Base-by-base conservation (phyloP, 2,888 invertebrate species). In the Netelia fuscicornis region DNA sequence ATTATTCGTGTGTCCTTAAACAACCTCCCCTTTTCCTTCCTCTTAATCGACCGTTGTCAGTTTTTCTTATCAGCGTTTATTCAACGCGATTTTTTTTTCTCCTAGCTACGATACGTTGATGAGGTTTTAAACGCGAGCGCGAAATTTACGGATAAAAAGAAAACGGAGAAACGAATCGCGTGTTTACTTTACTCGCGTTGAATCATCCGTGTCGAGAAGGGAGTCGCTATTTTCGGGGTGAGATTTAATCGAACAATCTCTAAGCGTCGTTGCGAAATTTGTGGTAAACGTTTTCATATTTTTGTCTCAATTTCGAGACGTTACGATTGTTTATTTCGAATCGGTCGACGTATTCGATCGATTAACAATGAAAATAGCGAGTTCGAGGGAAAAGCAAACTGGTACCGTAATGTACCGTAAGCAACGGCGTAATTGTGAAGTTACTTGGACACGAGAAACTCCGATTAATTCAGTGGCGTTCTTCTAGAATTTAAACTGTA, bases 71-170 rank as follows among this genome's bases (percentile, higher is more conserved):
- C 74, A 2, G 44, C 10, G 30, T 52, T n/a, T 30, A 52, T 62
- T 62, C 42, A 1, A 17, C 48, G 17, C 11, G 23, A 62, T 25
- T 48, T 74, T 70, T 74, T 70, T 62, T 74, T 62, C 30, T 30
- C 30, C n/a, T 48, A 25, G 25, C 17, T 17, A 23, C 20, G 62
- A 11, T 0, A 25, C 74, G 25, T 17, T 74, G 74, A 74, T 74
- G 74, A 74, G 62, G 44, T 74, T 74, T 74, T 74, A 74, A 74
- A 62, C 74, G 62, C 60, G 17, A 52, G 20, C 65, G 23, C n/a
- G 23, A 23, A 25, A 17, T 23, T 44, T 30, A 30, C 30, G 30
- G 3, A 30, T 30, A 62, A 62, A 11, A 9, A 8, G 30, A 48
- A 62, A 17, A 17, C 48, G 48, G 42, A 48, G 56, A 23, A 48